phyloP scores from a whole-genome alignment of 2,797 vertebrate species.

The Sciurus vulgaris region DNA sequence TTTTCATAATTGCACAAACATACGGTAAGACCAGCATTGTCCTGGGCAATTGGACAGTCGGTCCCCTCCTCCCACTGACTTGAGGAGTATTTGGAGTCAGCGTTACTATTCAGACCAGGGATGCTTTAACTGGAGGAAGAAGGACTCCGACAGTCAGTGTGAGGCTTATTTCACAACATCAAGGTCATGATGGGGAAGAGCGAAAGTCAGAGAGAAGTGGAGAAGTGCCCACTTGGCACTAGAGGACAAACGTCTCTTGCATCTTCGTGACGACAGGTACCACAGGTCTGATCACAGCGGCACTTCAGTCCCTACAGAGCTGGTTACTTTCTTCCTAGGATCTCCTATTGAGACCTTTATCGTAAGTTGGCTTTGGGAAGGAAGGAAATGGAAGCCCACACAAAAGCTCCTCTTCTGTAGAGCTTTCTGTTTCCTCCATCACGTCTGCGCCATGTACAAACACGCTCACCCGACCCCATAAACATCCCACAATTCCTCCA shows the following conservation, averaged over 20 bases:
- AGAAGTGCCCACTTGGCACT: neutral
- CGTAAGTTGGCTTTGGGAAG: neutral
- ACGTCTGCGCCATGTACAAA: fast-evolving
- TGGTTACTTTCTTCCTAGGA: neutral
- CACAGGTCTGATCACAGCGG: neutral
- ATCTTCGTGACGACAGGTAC: neutral
- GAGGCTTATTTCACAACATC: neutral
- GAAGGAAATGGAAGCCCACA: neutral
- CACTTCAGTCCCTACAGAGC: neutral
- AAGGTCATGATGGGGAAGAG: neutral
- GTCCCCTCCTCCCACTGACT: neutral
- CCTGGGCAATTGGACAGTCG: neutral
- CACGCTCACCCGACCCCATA: neutral
- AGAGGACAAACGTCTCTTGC: neutral
- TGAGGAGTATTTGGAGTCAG: neutral
- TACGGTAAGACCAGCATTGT: neutral
- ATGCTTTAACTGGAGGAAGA: neutral
- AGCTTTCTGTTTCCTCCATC: neutral
- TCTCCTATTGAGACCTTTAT: neutral
- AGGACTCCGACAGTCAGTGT: neutral
- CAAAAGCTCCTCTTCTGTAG: neutral
- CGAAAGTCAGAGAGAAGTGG: too few species aligned
- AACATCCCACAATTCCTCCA: fast-evolving
- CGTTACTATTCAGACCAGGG: neutral
- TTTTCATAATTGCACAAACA: neutral